phyloP scores from a whole-genome alignment of 2,113 vertebrate genomes.

The Chaenocephalus aceratus region DNA sequence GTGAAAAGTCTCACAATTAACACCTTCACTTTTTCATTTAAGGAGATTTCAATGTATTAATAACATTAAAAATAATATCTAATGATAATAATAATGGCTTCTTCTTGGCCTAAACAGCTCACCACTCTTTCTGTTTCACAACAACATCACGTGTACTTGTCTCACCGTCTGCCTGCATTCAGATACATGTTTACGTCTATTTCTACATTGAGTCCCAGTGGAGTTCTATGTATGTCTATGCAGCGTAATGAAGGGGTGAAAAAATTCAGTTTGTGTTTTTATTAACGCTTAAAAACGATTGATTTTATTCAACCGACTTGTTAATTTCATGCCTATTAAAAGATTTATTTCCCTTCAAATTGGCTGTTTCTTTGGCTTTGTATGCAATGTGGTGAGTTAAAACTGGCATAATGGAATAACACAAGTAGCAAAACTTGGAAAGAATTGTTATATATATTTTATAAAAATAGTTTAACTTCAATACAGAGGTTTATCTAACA shows the following conservation, averaged over 20 bases:
- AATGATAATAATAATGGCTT: slow-evolving; percentile 5
- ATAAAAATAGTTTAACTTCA: slow-evolving; percentile 4
- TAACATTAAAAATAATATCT: not conserved
- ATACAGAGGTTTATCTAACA: not conserved
- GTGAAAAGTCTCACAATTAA: slow-evolving; percentile 32
- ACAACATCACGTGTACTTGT: slow-evolving; percentile 23
- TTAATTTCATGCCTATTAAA: slow-evolving; percentile 74
- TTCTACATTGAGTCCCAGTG: slow-evolving; percentile 44
- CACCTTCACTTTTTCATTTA: slow-evolving; percentile 19
- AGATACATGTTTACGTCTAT: slow-evolving; percentile 39
- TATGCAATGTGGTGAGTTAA: not conserved
- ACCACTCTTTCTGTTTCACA: slow-evolving; percentile 6
- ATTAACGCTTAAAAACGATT: slow-evolving; percentile 44
- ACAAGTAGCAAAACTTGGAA: not conserved
- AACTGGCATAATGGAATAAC: not conserved
- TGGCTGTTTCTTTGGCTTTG: not conserved
- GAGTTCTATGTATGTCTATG: slow-evolving; percentile 53
- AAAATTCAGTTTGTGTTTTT: slow-evolving; percentile 66
- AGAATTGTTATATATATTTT: not conserved
- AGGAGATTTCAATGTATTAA: not conserved
- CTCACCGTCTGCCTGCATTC: slow-evolving; percentile 42
- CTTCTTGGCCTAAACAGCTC: slow-evolving; percentile 28
- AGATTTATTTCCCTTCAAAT: slow-evolving; percentile 46
- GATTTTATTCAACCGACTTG: slow-evolving; percentile 54
- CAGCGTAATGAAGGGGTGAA: slow-evolving; percentile 34